Evolutionary conservation across 2,797 vertebrate species (phyloP), one percentile per base, ranked within the genome.

Genomic region (Muraenolepis orangiensis): DNA sequence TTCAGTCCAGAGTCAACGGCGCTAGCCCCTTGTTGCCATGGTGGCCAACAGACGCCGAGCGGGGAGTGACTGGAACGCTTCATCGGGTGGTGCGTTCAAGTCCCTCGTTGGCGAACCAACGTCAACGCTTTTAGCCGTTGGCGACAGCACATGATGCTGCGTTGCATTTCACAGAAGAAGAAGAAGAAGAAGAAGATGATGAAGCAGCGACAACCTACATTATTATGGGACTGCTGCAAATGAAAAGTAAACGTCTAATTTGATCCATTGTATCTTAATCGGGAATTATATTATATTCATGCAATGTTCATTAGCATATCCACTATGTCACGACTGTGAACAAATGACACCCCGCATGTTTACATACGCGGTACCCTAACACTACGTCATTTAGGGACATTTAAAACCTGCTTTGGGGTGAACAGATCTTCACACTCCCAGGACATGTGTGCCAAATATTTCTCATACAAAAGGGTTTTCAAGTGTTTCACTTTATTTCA

Each of bases 11-110:
- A 67, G 76, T 84, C 77, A 75, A 20, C 79, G 75, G n/a, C 32
- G 72, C 77, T 74, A 66, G 5, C n/a, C 13, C 72, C 72, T 74
- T 89, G 93, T 95, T 94, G 87, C 93, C 93, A 94, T 94, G 93
- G 93, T 86, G 88, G 93, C 94, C 16, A 78, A 91, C 61, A 86
- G 90, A 93, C 93, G 93, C 92, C 72, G 85, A 66, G 84, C 70
- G 72, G 80, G 0, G 88, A 86, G 88, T 85, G 71, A 84, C 85
- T 74, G 69, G 69, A 80, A 64, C 0, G 70, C 36, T 8, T 71
- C 70, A 72, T 11, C 20, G 30, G 12, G 51, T 66, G 90, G 10
- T 86, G 84, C 83, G 0, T 90, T 91, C 81, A 83, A 0, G 6
- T 32, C 46, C 46, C 73, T 3, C 0, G 2, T 12, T 6, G 16